Evolutionary conservation across 35 echinoderm and acorn worm species (phyloP), one percentile per base, ranked within the genome.

Genomic region (Apostichopus parvimensis): DNA sequence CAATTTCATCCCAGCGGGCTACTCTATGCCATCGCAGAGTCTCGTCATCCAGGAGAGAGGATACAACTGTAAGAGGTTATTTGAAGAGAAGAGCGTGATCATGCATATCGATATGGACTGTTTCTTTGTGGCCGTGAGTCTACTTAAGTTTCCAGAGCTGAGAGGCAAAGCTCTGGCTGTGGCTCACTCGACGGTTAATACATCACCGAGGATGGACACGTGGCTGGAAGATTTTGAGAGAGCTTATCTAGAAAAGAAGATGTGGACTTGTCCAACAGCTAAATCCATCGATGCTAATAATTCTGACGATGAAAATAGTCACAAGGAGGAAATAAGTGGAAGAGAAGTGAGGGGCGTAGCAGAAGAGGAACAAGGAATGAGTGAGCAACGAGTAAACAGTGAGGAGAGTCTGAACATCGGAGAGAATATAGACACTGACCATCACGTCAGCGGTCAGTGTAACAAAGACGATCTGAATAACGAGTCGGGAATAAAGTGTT

Each of bases 101-200:
- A 96, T 99, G 93, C 97, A 99, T 54, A 71, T 99, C 65, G 97
- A 99, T 75, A 99, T 99, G 97, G 97, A 99, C 56, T 99, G 97
- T 91, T 99, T 99, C 95, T 99, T 99, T 93, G 97, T 99, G 56
- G 94, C 97, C 0, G 97, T 99, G 5, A 92, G 97, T 53, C 72
- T 99, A 18, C 87, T 96, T 6, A 93, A 94, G 17, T 87, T 77
- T 10, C 97, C 97, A n/a, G 95, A 99, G 54, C 77, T 99, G 17
- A 53, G 45, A 26, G 97, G 95, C 6, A 96, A 96, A 90, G 91
- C 97, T 57, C 93, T 99, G 2, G 97, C 97, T 52, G 97, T 99
- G 13, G 95, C 97, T 0, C 97, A 99, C 79, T 91, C 95, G 4
- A 76, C 70, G 22, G 93, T 93, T 10, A 96, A 99, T 57, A 82